These are phyloP conservation scores for Neosilurus mollespiculum DNA, from an alignment of 2,797 vertebrate species.

Conservation along the genomic window DNA sequence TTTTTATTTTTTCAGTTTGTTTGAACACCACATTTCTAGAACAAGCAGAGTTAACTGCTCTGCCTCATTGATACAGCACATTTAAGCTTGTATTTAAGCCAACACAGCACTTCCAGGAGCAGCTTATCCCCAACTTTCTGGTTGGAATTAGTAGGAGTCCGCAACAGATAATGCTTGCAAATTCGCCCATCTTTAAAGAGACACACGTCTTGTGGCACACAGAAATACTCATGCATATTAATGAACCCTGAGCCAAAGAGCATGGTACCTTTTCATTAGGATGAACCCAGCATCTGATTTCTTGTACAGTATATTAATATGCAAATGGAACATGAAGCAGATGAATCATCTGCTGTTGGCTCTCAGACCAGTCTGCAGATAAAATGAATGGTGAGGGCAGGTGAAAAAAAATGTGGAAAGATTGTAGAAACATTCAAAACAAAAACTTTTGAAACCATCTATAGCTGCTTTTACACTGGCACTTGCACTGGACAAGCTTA, in stretches of 20 bases:
- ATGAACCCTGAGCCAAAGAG: neutral
- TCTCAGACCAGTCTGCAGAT: neutral
- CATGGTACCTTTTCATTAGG: constrained; percentile 44
- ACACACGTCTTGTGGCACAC: neutral
- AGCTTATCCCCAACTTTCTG: neutral
- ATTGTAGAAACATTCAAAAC: no score
- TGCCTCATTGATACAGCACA: neutral
- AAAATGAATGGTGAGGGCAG: neutral
- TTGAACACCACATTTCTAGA: neutral
- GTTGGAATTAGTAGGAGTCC: constrained; percentile 3
- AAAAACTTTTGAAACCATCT: no score
- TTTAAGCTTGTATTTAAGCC: neutral
- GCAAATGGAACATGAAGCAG: constrained; percentile 36
- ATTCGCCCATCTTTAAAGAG: constrained; percentile 17
- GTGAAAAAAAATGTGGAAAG: neutral
- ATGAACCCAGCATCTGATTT: constrained; percentile 65
- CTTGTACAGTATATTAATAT: constrained; percentile 61
- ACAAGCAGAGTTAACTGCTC: neutral
- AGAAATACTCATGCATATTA: constrained; percentile 20
- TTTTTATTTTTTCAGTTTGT: neutral
- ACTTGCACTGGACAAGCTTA: no score
- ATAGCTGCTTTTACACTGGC: no score
- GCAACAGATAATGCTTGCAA: constrained; percentile 4
- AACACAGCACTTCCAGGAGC: constrained; percentile 2
- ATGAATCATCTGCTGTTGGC: neutral